Base-by-base conservation (phyloP, 2,113 vertebrate genomes). In the Morone chrysops region DNA sequence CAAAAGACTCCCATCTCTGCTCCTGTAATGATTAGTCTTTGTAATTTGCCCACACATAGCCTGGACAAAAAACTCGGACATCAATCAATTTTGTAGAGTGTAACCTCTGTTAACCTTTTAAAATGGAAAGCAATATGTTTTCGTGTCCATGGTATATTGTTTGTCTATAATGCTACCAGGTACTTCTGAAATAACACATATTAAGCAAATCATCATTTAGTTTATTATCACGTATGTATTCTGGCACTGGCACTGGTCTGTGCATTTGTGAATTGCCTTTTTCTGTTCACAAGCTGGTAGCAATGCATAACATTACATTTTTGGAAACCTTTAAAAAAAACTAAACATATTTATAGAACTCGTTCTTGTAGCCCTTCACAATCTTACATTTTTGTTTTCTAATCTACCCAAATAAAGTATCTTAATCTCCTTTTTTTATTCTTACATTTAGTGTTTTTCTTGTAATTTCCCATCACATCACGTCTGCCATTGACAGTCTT, bases 1-100 rank as follows among this genome's bases (percentile, higher is more conserved):
- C 83, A 87, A 91, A 90, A 85, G 87, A 31, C 88, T 77, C 25
- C 70, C 85, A 81, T 75, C 74, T 77, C 68, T 66, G 66, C 69
- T 70, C 45, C 61, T 86, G 41, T 79, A 74, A 86, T 90, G 70
- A 88, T 83, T 74, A 67, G 77, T 70, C 85, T 93, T 88, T 90
- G 86, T 88, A 78, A 68, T 80, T 69, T 83, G 65, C 77, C 69
- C 70, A 78, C 61, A 75, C 50, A 25, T 69, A 12, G 48, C 54
- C 48, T 31, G 25, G 22, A 82, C 20, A 62, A 70, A 86, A 73
- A 61, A 80, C 41, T 38, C 40, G 4, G 54, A 81, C 77, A 85
- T 90, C 77, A 89, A 83, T 89, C 43, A 70, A 2, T 85, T 78
- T 69, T 54, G 40, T 65, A 60, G 80, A 62, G 72, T 43, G 41